Evolutionary conservation across 2,888 invertebrate genomes (phyloP).

Genomic region (Callyntrura sp.): DNA sequence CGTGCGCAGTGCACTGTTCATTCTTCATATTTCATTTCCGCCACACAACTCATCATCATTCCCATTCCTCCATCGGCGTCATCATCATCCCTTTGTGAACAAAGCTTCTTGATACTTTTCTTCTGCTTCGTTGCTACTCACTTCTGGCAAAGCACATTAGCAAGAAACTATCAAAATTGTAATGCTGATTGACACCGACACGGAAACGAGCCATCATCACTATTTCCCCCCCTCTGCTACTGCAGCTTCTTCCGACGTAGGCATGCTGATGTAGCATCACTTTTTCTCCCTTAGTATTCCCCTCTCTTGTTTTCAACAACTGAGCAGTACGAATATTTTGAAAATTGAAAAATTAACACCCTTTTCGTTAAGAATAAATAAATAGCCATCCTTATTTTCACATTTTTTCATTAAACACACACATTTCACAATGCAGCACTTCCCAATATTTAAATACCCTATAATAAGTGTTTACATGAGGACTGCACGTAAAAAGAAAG

Average conservation of each 20-base stretch:
- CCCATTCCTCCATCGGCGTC: background rate
- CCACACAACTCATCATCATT: too few species aligned
- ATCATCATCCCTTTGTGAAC: background rate
- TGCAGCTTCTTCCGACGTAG: too few species aligned
- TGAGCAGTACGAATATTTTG: background rate
- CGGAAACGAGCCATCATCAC: background rate
- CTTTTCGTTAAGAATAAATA: background rate
- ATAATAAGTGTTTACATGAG: background rate
- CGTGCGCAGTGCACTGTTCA: too few species aligned
- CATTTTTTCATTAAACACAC: background rate
- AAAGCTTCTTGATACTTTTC: conserved; percentile 61
- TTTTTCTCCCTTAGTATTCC: background rate
- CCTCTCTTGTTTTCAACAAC: background rate
- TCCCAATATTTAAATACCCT: too few species aligned
- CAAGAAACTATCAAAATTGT: background rate
- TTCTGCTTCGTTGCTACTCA: background rate
- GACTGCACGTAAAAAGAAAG: background rate
- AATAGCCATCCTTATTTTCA: background rate
- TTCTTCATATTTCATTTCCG: too few species aligned
- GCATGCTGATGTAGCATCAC: too few species aligned
- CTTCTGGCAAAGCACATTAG: background rate
- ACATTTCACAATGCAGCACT: too few species aligned
- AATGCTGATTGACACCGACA: conserved; percentile 34
- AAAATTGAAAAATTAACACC: background rate
- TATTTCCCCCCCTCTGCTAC: background rate